Base-by-base conservation (phyloP, 2,113 vertebrate genomes). In the Lutjanus erythropterus region DNA sequence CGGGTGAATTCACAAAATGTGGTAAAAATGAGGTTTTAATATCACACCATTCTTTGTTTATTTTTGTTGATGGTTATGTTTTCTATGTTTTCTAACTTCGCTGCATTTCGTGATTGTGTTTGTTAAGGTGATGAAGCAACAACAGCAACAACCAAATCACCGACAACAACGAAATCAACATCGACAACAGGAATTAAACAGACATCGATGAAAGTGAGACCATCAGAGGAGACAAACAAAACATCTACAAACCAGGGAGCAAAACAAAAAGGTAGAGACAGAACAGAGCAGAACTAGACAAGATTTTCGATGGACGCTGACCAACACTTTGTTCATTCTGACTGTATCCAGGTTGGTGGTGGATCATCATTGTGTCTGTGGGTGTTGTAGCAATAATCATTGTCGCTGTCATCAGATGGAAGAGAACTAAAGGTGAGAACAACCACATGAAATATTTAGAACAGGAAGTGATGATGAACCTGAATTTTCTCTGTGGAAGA, bases 371-470 rank as follows among this genome's bases (percentile, higher is more conserved):
- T 3, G 55, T 3, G 19, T 52, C 62, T 18, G 0, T 14, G 0
- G 70, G 67, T 12, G 27, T 39, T 0, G 16, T 4, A 6, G 23
- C 18, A 21, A 21, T 41, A 12, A 6, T 41, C n/a, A 15, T 5
- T 9, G 42, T 33, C 6, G 15, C 11, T 0, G 16, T 37, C 14
- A 2, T 60, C 33, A 37, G 0, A 3, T n/a, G 25, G 46, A 74
- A 10, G 62, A 81, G 11, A 68, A 8, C 2, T 21, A n/a, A 74
- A 74, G 62, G 78, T 75, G 33, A 76, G 50, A 25, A 2, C 6
- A 15, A n/a, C 23, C 11, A 64, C 18, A 5, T 2, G 0, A 11
- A 41, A 14, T 33, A 10, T 25, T 25, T 7, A 27, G 1, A 21
- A 37, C 4, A 53, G 1, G 8, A 68, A 1, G 15, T 16, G 35